Conservation (phyloP, 2,888 invertebrate genomes). For the Drosophila vallismaia region DNA sequence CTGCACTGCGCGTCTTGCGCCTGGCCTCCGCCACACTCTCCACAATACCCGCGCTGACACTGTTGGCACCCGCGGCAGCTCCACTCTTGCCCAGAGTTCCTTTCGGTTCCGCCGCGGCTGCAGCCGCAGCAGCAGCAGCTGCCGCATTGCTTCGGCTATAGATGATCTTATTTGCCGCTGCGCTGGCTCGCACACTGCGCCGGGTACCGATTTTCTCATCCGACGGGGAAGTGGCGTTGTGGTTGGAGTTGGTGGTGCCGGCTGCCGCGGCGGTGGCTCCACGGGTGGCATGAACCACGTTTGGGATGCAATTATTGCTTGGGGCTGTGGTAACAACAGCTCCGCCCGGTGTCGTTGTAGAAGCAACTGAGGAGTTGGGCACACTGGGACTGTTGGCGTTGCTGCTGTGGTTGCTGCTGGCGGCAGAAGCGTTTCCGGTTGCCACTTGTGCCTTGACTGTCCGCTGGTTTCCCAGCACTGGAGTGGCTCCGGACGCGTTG, state of each 20-base stretch:
- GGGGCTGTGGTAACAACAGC: slow-evolving; percentile 18
- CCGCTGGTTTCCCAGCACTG: slow-evolving; percentile 31
- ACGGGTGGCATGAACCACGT: slow-evolving; percentile 73
- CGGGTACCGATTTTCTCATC: slow-evolving; percentile 86
- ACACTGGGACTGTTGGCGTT: slow-evolving; percentile 20
- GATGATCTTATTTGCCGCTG: slow-evolving; percentile 83
- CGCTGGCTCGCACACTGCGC: slow-evolving; percentile 85
- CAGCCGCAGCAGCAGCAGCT: slow-evolving; percentile 70
- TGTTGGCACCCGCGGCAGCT: slow-evolving; percentile 38
- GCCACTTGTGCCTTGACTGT: slow-evolving; percentile 50
- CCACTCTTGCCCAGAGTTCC: slow-evolving; percentile 43
- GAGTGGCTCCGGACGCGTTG: slow-evolving; percentile 31
- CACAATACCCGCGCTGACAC: slow-evolving; percentile 60
- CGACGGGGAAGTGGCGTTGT: slow-evolving; percentile 61
- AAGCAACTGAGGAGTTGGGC: slow-evolving; percentile 1
- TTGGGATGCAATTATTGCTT: slow-evolving; percentile 28
- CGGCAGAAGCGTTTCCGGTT: slow-evolving; percentile 5
- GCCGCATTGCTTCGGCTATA: slow-evolving; percentile 78
- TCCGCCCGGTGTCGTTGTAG: slow-evolving; percentile 29
- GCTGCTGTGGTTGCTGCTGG: slow-evolving; percentile 41
- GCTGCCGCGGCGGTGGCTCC: slow-evolving; percentile 67
- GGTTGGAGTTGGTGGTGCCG: slow-evolving; percentile 38
- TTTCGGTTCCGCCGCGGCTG: slow-evolving; percentile 63
- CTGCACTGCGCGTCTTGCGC: slow-evolving; percentile 89
- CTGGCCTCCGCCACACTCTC: slow-evolving; percentile 82